Percentiles rank a stretch among this genome's conserved stretches.
Evolutionary conservation across 2,797 vertebrate species (phyloP).

Genomic region (Spinus pinus): DNA sequence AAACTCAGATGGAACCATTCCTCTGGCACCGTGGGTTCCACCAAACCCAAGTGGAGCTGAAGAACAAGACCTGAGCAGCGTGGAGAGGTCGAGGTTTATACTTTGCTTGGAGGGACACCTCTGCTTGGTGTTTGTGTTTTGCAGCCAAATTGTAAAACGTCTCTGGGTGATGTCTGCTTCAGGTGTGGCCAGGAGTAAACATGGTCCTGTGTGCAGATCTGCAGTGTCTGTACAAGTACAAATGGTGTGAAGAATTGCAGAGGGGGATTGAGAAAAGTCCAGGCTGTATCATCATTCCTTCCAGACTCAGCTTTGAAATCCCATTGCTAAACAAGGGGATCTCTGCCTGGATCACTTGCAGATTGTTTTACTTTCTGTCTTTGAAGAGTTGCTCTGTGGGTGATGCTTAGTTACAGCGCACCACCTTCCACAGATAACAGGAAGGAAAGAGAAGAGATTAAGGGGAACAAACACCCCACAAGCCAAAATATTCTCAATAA

Average conservation of each 20-base stretch:
- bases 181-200: neutral
- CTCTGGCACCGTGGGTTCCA: neutral
- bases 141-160: neutral
- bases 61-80: neutral
- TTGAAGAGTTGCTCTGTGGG: neutral
- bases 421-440: neutral
- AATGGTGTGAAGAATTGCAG: neutral
- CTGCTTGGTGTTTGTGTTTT: neutral
- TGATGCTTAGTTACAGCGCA: neutral
- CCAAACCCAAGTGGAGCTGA: neutral
- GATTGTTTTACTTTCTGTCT: neutral
- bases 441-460: neutral
- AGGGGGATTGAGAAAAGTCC: neutral
- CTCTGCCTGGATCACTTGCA: neutral
- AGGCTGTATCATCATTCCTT: neutral
- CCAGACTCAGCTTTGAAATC: neutral
- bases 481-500: neutral
- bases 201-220: fast-evolving
- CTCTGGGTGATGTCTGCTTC: neutral
- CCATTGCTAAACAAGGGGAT: neutral
- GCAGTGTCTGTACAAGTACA: neutral
- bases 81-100: neutral
- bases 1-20: neutral
- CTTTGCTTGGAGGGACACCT: neutral
- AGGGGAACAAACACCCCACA: neutral